Evolutionary conservation across 2,797 vertebrate species (phyloP).

Genomic region (Podarcis lilfordi): DNA sequence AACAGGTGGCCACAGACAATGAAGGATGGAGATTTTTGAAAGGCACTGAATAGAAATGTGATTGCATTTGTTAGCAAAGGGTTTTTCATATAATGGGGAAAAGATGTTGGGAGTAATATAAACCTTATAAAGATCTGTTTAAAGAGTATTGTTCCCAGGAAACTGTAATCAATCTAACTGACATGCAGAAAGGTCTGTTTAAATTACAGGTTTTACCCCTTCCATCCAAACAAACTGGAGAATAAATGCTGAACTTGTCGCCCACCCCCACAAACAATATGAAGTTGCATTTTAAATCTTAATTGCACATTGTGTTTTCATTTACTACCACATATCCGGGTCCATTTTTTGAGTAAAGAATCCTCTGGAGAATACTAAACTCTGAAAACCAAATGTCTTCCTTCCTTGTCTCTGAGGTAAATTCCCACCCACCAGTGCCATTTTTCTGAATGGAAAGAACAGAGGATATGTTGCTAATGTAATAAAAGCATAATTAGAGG

Average conservation of each 20-base stretch:
- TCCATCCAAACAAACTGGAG: conserved; percentile 35
- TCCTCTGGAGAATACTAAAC: neutral
- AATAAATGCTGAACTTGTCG: neutral
- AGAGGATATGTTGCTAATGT: neutral
- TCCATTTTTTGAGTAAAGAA: neutral
- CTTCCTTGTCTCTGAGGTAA: neutral
- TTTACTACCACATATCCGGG: neutral
- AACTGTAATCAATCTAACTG: conserved; percentile 66
- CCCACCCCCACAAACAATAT: neutral
- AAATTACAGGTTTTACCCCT: conserved; percentile 59
- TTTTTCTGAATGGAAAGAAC: conserved; percentile 25
- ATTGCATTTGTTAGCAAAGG: conserved; percentile 51
- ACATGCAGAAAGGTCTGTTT: conserved; percentile 63
- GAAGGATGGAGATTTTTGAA: conserved; percentile 57
- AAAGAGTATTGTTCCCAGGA: conserved; percentile 63
- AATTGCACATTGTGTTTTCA: neutral
- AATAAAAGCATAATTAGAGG: conserved; percentile 14
- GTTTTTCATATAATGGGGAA: conserved; percentile 28
- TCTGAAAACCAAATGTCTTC: conserved; percentile 4
- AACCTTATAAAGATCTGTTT: conserved; percentile 52
- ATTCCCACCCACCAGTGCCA: neutral
- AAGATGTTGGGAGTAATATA: conserved; percentile 63
- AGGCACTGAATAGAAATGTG: conserved; percentile 59
- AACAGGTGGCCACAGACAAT: conserved; percentile 68
- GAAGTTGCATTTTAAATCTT: conserved; percentile 5